Base-by-base conservation (phyloP, 2,113 vertebrate genomes). In the Vidua chalybeata region DNA sequence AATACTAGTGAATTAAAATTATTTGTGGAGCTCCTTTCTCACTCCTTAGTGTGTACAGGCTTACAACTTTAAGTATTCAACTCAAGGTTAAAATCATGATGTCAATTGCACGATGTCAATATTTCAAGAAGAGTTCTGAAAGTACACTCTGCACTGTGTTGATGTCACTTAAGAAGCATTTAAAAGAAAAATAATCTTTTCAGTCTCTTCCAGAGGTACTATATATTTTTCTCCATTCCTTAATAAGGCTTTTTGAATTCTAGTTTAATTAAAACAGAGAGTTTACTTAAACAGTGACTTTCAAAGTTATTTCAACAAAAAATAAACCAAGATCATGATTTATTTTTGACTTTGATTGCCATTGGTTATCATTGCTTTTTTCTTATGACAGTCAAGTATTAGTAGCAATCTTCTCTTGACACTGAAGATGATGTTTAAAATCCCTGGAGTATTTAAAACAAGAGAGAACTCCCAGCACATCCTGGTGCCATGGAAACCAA, bases 251-350 rank as follows among this genome's bases (percentile, higher is more conserved):
- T 92, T 89, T 78, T 81, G 51, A 61, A 51, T 95, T 35, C 61
- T 96, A 76, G 21, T 66, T 90, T 86, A 74, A 91, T 85, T 83
- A 91, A 93, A 93, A 77, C 9, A 51, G 58, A 82, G 66, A 94
- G 52, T 66, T 92, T 86, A 90, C 52, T 83, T 85, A 59, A 90
- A 86, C n/a, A 87, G 59, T 77, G 61, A 83, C 80, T 96, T 95
- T 91, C 20, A 75, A 82, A 97, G 67, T 79, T 4, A 67, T 97
- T 97, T 96, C 79, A 96, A 90, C 64, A 92, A 92, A 97, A 97
- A 95, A 87, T 74, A 77, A 94, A 89, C 63, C 19, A 59, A 96
- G 89, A 73, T 94, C 39, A 78, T 92, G 55, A 23, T 90, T 96
- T 96, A 84, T 87, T 94, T 91, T 68, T 77, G 85, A 35, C 15